Evolutionary conservation across 2,888 invertebrate species (phyloP).

Genomic region (Agelastica alni): DNA sequence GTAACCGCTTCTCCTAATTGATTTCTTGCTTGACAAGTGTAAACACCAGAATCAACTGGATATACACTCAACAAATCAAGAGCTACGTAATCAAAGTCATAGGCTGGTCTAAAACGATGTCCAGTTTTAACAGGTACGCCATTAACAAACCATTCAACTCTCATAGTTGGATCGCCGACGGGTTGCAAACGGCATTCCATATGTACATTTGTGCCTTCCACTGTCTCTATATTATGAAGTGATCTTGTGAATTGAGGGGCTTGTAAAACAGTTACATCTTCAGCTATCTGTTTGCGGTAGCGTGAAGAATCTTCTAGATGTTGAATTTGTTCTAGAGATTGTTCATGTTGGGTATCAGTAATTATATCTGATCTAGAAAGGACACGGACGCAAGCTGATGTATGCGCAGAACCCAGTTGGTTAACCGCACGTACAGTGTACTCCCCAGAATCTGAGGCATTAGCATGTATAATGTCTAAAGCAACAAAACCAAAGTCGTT

Average conservation of each 20-base stretch:
- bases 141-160: conserved; percentile 95
- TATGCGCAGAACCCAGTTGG: conserved; percentile 89
- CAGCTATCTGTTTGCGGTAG: conserved; percentile 71
- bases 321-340: conserved; percentile 89
- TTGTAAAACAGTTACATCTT: conserved; percentile 82
- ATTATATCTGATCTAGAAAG: conserved; percentile 81
- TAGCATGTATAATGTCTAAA: conserved; percentile 91
- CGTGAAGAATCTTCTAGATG: conserved; percentile 81
- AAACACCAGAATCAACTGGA: conserved; percentile 96
- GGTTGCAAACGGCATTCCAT: conserved; percentile 90
- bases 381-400: conserved; percentile 86
- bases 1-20: conserved; percentile 93
- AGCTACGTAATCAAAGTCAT: conserved; percentile 97
- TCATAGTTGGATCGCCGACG: conserved; percentile 89
- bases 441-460: conserved; percentile 92
- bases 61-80: conserved; percentile 94
- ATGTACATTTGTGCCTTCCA: conserved; percentile 90
- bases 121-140: conserved; percentile 91
- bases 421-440: conserved; percentile 94
- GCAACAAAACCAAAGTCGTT: conserved; percentile 98
- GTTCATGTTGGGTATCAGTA: conserved; percentile 90
- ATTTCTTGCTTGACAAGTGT: conserved; percentile 94
- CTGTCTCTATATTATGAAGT: conserved; percentile 85
- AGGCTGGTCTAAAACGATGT: conserved; percentile 92
- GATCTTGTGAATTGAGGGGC: conserved; percentile 87